These are phyloP conservation scores for Cygnus atratus DNA, from an alignment of 2,113 vertebrate species.

Conservation along the genomic window DNA sequence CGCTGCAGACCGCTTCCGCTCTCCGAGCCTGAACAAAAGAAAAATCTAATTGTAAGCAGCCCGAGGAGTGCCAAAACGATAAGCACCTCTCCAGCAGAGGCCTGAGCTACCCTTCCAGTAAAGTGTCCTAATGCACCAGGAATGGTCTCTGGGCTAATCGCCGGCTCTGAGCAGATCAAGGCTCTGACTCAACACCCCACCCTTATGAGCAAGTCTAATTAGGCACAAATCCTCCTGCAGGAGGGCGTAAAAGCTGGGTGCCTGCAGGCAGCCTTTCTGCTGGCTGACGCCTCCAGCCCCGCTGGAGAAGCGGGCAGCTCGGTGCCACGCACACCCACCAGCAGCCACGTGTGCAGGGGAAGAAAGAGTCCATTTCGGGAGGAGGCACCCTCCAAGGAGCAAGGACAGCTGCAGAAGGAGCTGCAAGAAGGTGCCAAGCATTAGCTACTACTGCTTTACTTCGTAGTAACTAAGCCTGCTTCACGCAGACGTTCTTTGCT, in stretches of 20 bases:
- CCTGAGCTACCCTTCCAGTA: neutral
- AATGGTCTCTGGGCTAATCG: neutral
- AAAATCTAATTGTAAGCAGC: neutral
- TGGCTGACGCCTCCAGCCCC: neutral
- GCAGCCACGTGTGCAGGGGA: neutral
- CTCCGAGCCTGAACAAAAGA: neutral
- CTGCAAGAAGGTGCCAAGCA: neutral
- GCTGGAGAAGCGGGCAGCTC: rapidly evolving
- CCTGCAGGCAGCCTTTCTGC: neutral
- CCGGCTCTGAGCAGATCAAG: neutral
- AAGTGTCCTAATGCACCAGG: neutral
- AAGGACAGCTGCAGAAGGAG: neutral
- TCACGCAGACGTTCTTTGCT: neutral
- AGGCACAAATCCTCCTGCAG: neutral
- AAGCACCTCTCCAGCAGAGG: neutral
- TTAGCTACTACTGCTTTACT: neutral
- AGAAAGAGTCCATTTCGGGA: neutral
- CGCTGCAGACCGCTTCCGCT: rapidly evolving
- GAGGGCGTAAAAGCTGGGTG: neutral
- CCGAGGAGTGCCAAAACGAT: neutral
- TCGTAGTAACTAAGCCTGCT: neutral
- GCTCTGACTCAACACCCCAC: slow-evolving; percentile 27
- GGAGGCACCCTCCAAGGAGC: neutral
- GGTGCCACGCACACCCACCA: rapidly evolving
- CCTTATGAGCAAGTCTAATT: neutral